A percentile compares a stretch with the other conserved stretches of the same genome.
Conservation (phyloP, 2,113 vertebrate species). For the Ploceus nigricollis region DNA sequence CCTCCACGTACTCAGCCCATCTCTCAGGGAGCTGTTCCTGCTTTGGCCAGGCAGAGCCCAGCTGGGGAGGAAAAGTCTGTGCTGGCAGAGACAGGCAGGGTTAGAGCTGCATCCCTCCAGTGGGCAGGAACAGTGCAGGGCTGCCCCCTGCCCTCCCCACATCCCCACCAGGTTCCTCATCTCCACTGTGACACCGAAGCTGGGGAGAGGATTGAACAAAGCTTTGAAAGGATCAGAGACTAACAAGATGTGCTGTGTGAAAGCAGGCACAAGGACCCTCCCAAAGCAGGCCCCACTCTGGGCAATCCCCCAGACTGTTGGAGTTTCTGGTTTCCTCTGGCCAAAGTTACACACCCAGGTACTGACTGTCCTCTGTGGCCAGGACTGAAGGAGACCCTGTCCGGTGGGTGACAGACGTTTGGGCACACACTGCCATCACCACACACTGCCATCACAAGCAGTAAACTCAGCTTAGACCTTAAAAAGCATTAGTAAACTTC, state of each 20-base stretch:
- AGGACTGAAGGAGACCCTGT: no score
- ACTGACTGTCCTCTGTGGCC: not conserved
- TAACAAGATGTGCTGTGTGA: not conserved
- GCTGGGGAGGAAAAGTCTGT: not conserved
- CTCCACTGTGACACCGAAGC: not conserved
- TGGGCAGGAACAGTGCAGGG: not conserved
- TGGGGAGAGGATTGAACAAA: accelerated
- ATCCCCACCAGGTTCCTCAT: accelerated
- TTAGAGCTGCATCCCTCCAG: not conserved
- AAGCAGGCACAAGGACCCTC: not conserved
- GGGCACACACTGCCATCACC: not conserved
- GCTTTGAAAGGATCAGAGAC: not conserved
- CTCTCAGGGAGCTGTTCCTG: accelerated
- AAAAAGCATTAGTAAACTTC: slow-evolving; percentile 28
- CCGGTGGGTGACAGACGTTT: not conserved
- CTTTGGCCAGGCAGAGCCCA: not conserved
- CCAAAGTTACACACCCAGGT: accelerated
- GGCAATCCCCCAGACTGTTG: accelerated
- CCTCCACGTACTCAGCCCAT: accelerated
- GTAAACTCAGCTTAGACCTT: not conserved
- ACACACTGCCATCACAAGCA: not conserved
- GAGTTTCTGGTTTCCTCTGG: not conserved
- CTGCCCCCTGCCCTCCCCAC: not conserved
- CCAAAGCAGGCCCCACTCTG: not conserved
- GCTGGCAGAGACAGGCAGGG: not conserved